Percentiles rank a stretch among this genome's conserved stretches.
phyloP scores from a whole-genome alignment of 2,888 invertebrate genomes.

The Rhingia campestris region DNA sequence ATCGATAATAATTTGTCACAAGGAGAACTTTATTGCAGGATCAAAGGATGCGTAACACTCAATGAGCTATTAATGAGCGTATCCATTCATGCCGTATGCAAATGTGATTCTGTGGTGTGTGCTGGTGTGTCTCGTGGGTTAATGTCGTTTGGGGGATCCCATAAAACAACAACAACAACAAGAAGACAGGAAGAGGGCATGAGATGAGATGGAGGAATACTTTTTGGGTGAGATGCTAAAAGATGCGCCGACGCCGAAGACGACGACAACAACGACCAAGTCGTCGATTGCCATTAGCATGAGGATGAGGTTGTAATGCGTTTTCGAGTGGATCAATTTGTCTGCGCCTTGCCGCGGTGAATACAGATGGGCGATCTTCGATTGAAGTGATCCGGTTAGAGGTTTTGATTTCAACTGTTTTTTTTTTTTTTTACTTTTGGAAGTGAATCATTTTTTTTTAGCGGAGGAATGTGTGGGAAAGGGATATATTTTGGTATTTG shows the following conservation, averaged over 20 bases:
- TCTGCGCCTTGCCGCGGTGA: slow-evolving; percentile 74
- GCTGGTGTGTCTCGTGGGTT: slow-evolving; percentile 56
- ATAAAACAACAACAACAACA: slow-evolving; percentile 75
- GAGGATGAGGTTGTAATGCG: slow-evolving; percentile 78
- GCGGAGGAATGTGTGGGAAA: slow-evolving; percentile 8
- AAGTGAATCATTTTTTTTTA: slow-evolving; percentile 9
- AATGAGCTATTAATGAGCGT: slow-evolving; percentile 73
- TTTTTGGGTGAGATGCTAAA: slow-evolving; percentile 33
- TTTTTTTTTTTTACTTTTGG: slow-evolving; percentile 9
- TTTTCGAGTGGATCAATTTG: slow-evolving; percentile 81
- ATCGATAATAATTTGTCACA: slow-evolving; percentile 82
- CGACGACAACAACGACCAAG: slow-evolving; percentile 28
- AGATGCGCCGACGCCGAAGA: slow-evolving; percentile 41
- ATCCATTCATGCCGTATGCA: slow-evolving; percentile 66
- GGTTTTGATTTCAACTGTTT: slow-evolving; percentile 12
- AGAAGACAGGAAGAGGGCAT: slow-evolving; percentile 36
- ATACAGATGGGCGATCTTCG: slow-evolving; percentile 62
- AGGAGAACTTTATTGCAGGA: slow-evolving; percentile 78
- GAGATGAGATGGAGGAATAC: slow-evolving; percentile 2
- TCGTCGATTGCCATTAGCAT: slow-evolving; percentile 65
- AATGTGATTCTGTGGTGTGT: slow-evolving; percentile 46
- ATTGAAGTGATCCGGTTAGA: slow-evolving; percentile 67
- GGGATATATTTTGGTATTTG: neutral
- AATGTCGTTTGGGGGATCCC: slow-evolving; percentile 73
- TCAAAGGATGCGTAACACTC: slow-evolving; percentile 76